Evolutionary conservation across 2,888 invertebrate species (phyloP).

Genomic region (Drosophila monieri): DNA sequence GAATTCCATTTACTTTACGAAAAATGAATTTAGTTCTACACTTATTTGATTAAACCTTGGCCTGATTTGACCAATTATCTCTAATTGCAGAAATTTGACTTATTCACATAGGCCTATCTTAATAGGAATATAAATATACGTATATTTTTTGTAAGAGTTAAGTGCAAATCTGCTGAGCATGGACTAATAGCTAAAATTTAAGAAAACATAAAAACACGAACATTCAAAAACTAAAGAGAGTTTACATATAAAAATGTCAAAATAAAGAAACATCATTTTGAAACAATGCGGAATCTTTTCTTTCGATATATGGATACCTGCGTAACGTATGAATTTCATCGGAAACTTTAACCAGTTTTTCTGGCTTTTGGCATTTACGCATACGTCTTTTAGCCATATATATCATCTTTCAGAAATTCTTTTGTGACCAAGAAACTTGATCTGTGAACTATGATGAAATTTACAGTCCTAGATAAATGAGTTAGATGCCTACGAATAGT

Average conservation of each 20-base stretch:
- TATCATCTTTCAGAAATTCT: background rate
- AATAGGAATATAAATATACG: constrained; percentile 27
- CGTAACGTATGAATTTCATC: constrained; percentile 1
- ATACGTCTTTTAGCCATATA: constrained; percentile 8
- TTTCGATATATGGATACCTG: background rate
- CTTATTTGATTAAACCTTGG: background rate
- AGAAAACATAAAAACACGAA: constrained; percentile 42
- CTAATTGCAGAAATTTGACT: constrained; percentile 54
- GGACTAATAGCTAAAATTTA: constrained; percentile 67
- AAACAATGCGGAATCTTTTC: constrained; percentile 6
- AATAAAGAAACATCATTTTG: constrained; percentile 63
- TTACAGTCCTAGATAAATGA: background rate
- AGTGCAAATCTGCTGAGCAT: constrained; percentile 58
- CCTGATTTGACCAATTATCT: constrained; percentile 29
- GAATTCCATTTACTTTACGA: constrained; percentile 29
- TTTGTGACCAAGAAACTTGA: background rate
- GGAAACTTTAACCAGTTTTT: constrained; percentile 7
- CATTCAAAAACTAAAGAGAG: constrained; percentile 51
- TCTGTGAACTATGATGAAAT: constrained; percentile 1
- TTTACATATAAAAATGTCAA: constrained; percentile 55
- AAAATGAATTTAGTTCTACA: constrained; percentile 1
- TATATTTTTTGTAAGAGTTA: constrained; percentile 48
- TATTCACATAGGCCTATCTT: constrained; percentile 23
- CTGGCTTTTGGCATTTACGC: constrained; percentile 20
- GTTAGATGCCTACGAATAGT: background rate